Base-by-base conservation (phyloP, 2,797 vertebrate species). In the Ctenopoma kingsleyae region DNA sequence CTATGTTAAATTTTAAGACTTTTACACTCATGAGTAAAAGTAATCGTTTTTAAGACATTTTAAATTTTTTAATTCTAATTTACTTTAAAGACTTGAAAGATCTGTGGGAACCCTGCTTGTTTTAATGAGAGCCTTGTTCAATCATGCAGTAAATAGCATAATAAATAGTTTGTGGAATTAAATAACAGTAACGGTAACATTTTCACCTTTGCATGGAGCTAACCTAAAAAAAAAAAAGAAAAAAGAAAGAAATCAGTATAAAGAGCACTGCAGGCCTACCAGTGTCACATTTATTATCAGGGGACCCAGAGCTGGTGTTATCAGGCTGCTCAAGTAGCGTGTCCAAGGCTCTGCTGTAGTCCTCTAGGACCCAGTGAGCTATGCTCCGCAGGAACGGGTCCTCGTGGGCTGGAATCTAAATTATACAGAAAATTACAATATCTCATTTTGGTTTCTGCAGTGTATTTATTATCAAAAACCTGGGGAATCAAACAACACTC, bases 331-430 rank as follows among this genome's bases (percentile, higher is more conserved):
- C 96, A 47, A 99, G 95, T 60, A 99, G 93, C 38, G 98, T 97
- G 84, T 98, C 96, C 90, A 99, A 91, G 43, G 98, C 96, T 71
- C 76, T 92, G 84, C 95, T 94, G 89, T 98, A 99, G 84, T 98
- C 96, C 87, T 99, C 96, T 75, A 99, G 93, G 78, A 99, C 97
- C 98, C 98, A 99, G 83, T 95, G 92, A n/a, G 97, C 96, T 94
- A 99, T 96, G 91, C 98, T 99, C 44, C 97, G 94, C 41, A 98
- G 91, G 87, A 99, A 99, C 12, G 98, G 96, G 85, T 99, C 97
- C 57, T 62, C 84, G 70, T 98, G 94, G 59, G 89, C 78, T 1
- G 79, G 88, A 83, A 95, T 93, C 85, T 93, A 78, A 84, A 79
- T 76, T n/a, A 59, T 1, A 70, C 4, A 54, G 27, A 67, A 1